phyloP scores from a whole-genome alignment of 2,113 vertebrate species.

The Rynchops niger region DNA sequence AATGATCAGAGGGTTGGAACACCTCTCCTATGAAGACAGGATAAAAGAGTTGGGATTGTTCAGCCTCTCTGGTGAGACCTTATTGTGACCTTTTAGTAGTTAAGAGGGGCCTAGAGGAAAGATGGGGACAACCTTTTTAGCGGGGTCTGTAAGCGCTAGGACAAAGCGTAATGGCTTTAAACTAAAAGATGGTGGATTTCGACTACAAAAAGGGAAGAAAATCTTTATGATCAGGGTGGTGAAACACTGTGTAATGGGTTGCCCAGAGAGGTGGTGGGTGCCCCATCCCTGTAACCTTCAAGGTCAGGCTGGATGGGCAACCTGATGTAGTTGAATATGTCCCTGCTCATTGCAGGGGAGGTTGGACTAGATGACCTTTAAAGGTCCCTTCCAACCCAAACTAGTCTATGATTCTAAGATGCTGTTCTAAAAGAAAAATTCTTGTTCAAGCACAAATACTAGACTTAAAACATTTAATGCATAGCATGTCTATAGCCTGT shows the following conservation, averaged over 20 bases:
- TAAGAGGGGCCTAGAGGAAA: not conserved
- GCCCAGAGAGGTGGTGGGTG: not conserved
- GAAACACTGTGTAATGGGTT: not conserved
- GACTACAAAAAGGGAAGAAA: not conserved
- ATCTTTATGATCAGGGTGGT: not conserved
- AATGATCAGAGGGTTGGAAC: not conserved
- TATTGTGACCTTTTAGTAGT: not conserved
- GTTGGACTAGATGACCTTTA: not conserved
- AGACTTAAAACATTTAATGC: not conserved
- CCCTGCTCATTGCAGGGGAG: not conserved
- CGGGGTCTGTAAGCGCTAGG: not conserved
- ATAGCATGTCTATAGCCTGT: not conserved
- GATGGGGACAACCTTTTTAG: not conserved
- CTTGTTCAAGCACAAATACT: not conserved
- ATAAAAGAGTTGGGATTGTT: not conserved
- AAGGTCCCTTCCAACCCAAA: not conserved
- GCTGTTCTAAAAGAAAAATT: not conserved
- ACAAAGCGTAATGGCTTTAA: not conserved
- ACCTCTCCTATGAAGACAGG: not conserved
- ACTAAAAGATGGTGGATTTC: not conserved
- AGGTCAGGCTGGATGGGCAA: not conserved
- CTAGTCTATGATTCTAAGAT: not conserved
- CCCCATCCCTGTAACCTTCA: not conserved
- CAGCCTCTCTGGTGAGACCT: not conserved
- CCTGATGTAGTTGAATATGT: not conserved